Evolutionary conservation across 2,888 invertebrate genomes (phyloP).

Genomic region (Pseudococcus longispinus): DNA sequence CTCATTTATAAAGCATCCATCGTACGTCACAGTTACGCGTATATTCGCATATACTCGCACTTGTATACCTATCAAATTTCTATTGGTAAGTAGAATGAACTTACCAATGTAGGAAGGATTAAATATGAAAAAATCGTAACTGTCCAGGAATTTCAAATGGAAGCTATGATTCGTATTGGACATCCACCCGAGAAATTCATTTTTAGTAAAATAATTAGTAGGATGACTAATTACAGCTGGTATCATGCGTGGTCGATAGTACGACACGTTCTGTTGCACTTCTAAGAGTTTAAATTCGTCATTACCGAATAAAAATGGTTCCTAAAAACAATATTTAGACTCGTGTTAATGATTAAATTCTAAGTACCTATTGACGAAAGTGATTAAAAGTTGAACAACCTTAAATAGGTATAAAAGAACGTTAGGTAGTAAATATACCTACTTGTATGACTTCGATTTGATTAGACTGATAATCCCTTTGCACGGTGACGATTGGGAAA

Average conservation of each 20-base stretch:
- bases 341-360: neutral
- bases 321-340: constrained; percentile 45
- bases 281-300: constrained; percentile 8
- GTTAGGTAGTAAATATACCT: neutral
- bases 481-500: constrained; percentile 76
- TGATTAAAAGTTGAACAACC: neutral
- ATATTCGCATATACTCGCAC: neutral
- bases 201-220: constrained; percentile 31
- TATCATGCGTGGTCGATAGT: constrained; percentile 26
- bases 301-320: constrained; percentile 44
- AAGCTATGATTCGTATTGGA: constrained; percentile 1
- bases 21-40: neutral
- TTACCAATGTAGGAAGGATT: constrained; percentile 77
- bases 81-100: constrained; percentile 55
- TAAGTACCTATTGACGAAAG: neutral
- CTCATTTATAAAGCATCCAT: neutral
- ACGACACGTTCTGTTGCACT: constrained; percentile 15
- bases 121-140: constrained; percentile 33
- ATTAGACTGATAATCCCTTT: constrained; percentile 70
- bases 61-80: neutral
- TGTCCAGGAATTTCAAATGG: neutral
- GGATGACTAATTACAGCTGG: constrained; percentile 37
- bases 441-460: neutral
- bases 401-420: neutral
- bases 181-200: constrained; percentile 48